Evolutionary conservation across 2,888 invertebrate genomes (phyloP).

Genomic region (Seira ritae): DNA sequence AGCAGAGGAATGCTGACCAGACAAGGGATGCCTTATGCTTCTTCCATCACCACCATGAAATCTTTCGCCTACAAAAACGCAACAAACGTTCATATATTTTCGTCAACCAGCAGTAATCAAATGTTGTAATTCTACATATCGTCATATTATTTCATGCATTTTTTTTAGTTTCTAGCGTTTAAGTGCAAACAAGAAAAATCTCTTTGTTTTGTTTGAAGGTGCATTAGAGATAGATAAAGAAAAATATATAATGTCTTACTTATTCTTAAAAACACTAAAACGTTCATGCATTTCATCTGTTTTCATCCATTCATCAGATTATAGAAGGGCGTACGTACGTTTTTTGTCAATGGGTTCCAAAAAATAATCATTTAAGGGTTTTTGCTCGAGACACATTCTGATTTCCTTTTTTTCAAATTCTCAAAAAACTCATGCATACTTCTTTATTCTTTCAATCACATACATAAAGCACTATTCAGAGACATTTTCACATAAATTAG

Average conservation of each 20-base stretch:
- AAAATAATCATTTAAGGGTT: not conserved
- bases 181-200: too few species aligned
- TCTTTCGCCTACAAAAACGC: conserved; percentile 59
- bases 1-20: conserved; percentile 69
- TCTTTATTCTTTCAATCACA: conserved; percentile 8
- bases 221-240: not conserved
- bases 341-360: not conserved
- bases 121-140: not conserved
- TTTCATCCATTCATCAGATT: conserved; percentile 13
- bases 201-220: too few species aligned
- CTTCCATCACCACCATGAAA: conserved; percentile 66
- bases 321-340: not conserved
- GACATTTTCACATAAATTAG: conserved; percentile 13
- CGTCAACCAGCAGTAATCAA: not conserved
- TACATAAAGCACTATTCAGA: conserved; percentile 1
- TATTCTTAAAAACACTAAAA: conserved; percentile 13
- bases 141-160: too few species aligned
- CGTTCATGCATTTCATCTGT: conserved; percentile 14
- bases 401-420: not conserved
- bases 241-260: conserved; percentile 4
- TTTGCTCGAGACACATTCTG: not conserved
- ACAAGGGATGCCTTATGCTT: conserved; percentile 65
- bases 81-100: not conserved
- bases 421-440: not conserved
- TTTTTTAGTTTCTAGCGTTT: too few species aligned